Evolutionary conservation across 2,888 invertebrate species (phyloP), one percentile per base, ranked within the genome.

Genomic region (Sesamia inferens): DNA sequence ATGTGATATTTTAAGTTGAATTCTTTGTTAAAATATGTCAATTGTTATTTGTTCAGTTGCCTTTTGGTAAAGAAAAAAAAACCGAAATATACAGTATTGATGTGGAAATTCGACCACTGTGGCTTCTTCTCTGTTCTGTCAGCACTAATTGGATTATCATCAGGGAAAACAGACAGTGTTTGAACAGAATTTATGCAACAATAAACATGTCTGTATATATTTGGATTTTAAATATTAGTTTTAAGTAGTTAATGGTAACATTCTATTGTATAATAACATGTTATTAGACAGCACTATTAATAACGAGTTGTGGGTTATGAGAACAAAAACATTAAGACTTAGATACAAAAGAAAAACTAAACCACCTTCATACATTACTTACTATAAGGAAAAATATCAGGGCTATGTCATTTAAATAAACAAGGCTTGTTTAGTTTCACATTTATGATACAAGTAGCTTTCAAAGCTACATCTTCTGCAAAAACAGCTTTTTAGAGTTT

Each of bases 201-300:
- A 84, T 86, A 89, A 92, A 91, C 89, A 91, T 93, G 92, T 93
- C 91, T 94, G 94, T 95, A 94, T 94, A 94, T 95, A 95, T 93
- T 93, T 93, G 93, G 87, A 92, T 91, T 91, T 92, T 91, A 90
- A 91, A 88, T 91, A 87, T 91, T 95, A 95, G 93, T 88, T 90
- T 14, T 95, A 95, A 94, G 94, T 95, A 95, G 95, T 91, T 94
- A 94, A 94, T 93, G 86, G 81, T 93, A 84, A 85, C 85, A 85
- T 78, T 76, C 76, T 80, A 79, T 78, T 74, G 73, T 78, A 80
- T 77, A 76, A 73, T 74, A 88, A 87, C 79, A 87, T 84, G 79
- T 88, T 85, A 87, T 88, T 86, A 87, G 85, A 85, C 85, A 86
- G 82, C 85, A 86, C 86, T 87, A 85, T 89, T 85, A 78, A 83